Evolutionary conservation across 92 coral and sea anemone species (phyloP).

Genomic region (Parazoanthus atlanticus): DNA sequence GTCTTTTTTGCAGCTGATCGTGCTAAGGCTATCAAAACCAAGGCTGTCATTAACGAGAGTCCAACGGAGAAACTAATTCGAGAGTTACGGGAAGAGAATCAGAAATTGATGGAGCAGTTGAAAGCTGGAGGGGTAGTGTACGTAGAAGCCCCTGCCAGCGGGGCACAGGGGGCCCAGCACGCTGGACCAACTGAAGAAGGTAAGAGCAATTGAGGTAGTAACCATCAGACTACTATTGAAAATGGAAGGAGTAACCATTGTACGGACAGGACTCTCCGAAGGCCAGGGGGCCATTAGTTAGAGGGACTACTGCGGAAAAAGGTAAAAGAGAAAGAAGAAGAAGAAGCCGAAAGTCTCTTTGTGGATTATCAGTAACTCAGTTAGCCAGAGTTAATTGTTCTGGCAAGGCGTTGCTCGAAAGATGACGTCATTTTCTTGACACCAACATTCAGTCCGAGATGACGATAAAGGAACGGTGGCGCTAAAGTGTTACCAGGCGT

Average conservation of each 20-base stretch:
- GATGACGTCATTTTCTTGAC: background rate
- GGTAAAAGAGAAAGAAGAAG: background rate
- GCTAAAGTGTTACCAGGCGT: background rate
- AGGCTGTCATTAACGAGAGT: slow-evolving; percentile 89
- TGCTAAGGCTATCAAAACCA: slow-evolving; percentile 92
- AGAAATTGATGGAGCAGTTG: slow-evolving; percentile 78
- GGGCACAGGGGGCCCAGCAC: slow-evolving; percentile 64
- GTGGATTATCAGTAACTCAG: too few relatives aligned
- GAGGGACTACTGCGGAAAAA: background rate
- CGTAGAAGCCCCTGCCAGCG: slow-evolving; percentile 47
- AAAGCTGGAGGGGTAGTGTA: slow-evolving; percentile 76
- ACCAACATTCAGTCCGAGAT: background rate
- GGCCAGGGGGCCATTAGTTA: too few relatives aligned
- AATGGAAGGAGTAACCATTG: background rate
- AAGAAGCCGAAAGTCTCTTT: background rate
- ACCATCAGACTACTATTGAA: background rate
- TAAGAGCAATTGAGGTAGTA: background rate
- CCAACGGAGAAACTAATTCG: slow-evolving; percentile 95
- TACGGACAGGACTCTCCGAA: too few relatives aligned
- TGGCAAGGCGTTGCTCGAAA: background rate
- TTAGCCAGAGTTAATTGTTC: background rate
- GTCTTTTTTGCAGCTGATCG: slow-evolving; percentile 70
- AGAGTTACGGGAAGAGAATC: slow-evolving; percentile 90
- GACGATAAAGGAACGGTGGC: background rate
- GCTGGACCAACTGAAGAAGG: slow-evolving; percentile 82